Conservation (phyloP, 2,113 vertebrate species). For the Stegostoma tigrinum region DNA sequence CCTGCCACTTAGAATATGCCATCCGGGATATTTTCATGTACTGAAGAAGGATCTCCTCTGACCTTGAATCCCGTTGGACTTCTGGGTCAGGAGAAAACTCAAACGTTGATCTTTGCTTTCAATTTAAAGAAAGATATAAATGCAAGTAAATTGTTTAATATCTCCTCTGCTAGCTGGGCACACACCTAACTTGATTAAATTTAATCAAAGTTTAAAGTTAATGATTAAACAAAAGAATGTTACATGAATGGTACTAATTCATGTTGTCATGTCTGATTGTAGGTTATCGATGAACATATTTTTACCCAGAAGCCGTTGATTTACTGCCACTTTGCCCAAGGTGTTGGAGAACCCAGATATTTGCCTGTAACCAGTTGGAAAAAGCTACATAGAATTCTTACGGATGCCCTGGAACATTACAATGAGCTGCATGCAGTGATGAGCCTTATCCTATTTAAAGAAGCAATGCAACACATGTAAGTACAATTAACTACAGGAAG, state of each 20-base stretch:
- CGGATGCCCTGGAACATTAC: constrained; percentile 66
- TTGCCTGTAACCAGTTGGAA: constrained; percentile 73
- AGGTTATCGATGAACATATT: constrained; percentile 74
- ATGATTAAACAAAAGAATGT: background rate
- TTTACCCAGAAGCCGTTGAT: constrained; percentile 84
- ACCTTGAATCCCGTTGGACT: background rate
- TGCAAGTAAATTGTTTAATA: background rate
- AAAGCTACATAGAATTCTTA: constrained; percentile 78
- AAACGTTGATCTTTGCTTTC: background rate
- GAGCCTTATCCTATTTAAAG: constrained; percentile 62
- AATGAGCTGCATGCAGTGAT: constrained; percentile 62
- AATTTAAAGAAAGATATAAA: background rate
- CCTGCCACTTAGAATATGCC: background rate
- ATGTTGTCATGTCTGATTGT: constrained; percentile 30
- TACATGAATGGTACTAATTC: background rate
- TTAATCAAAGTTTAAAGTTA: background rate
- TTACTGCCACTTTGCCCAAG: constrained; percentile 78
- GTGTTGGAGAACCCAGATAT: constrained; percentile 71
- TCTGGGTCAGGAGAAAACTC: background rate
- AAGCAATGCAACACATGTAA: constrained; percentile 56
- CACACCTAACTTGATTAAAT: background rate
- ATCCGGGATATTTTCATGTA: background rate
- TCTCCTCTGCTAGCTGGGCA: background rate
- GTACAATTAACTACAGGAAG: constrained; percentile 34
- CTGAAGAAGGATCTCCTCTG: no score